Percentiles rank a stretch among this genome's conserved stretches.
Conservation (phyloP, 2,113 vertebrate genomes). For the Misgurnus anguillicaudatus region DNA sequence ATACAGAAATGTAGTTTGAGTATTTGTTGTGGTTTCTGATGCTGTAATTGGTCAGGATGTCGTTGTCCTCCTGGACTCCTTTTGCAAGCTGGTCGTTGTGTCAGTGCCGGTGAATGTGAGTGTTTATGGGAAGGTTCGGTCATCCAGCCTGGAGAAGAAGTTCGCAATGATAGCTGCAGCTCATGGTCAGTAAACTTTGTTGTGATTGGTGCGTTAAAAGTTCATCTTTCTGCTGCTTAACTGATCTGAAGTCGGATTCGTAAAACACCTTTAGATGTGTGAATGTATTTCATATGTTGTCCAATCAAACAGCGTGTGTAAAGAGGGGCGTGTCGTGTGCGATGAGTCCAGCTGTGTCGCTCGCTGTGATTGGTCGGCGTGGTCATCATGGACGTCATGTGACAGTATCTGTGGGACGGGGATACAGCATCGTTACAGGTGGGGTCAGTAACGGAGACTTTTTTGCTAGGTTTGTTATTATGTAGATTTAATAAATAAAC, state of each 20-base stretch:
- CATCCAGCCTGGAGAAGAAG: constrained; percentile 68
- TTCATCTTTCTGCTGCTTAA: not conserved
- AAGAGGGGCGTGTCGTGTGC: constrained; percentile 76
- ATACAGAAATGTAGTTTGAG: too few species aligned
- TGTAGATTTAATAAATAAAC: not conserved
- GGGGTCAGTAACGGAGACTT: not conserved
- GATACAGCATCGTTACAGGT: constrained; percentile 84
- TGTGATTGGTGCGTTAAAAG: too few species aligned
- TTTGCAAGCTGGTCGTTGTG: constrained; percentile 76
- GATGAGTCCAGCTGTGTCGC: constrained; percentile 68
- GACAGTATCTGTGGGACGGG: constrained; percentile 79
- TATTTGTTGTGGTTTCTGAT: not conserved
- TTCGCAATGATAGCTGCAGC: constrained; percentile 73
- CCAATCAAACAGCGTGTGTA: constrained; percentile 72
- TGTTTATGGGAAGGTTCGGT: constrained; percentile 70
- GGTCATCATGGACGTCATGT: constrained; percentile 86
- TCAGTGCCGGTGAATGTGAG: constrained; percentile 76
- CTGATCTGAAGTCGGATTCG: too few species aligned
- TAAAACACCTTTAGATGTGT: not conserved
- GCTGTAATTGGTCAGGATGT: constrained; percentile 73
- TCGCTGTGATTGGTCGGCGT: constrained; percentile 86
- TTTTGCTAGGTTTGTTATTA: not conserved
- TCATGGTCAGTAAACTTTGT: constrained; percentile 71
- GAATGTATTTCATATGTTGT: not conserved
- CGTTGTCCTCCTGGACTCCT: constrained; percentile 77